phyloP scores from a whole-genome alignment of 1,140 invertebrate genomes.

The Drosophila miranda region DNA sequence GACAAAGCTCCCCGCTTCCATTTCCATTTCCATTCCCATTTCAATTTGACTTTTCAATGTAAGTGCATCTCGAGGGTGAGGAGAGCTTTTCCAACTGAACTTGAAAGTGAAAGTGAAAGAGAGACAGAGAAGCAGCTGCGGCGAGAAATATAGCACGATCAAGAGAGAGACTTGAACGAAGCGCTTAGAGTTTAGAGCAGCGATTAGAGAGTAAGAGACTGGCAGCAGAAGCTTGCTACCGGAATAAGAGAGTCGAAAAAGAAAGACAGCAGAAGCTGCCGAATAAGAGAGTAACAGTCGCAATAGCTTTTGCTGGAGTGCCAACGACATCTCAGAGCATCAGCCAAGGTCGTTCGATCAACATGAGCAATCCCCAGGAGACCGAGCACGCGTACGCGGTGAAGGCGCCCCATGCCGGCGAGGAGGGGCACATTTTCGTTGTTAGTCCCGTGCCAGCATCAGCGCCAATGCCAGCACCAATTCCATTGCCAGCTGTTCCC shows the following conservation, averaged over 20 bases:
- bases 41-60: constrained; percentile 30
- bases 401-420: constrained; percentile 49
- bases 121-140: constrained; percentile 7
- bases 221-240: too few species aligned
- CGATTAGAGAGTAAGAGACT: background rate
- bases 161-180: constrained; percentile 7
- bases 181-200: too few species aligned
- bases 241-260: constrained; percentile 1
- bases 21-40: constrained; percentile 12
- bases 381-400: constrained; percentile 47
- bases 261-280: background rate
- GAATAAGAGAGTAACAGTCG: too few species aligned
- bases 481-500: constrained; percentile 14
- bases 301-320: constrained; percentile 76
- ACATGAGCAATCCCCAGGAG: constrained; percentile 32
- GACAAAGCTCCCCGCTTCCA: constrained; percentile 34
- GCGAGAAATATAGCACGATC: background rate
- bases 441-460: constrained; percentile 52
- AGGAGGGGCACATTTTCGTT: constrained; percentile 70
- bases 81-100: constrained; percentile 57
- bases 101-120: constrained; percentile 78
- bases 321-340: constrained; percentile 53
- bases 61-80: constrained; percentile 34
- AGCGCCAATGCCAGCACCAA: constrained; percentile 10
- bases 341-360: constrained; percentile 41